Base-by-base conservation (phyloP, 2,113 vertebrate genomes). In the Dicaeum eximium region DNA sequence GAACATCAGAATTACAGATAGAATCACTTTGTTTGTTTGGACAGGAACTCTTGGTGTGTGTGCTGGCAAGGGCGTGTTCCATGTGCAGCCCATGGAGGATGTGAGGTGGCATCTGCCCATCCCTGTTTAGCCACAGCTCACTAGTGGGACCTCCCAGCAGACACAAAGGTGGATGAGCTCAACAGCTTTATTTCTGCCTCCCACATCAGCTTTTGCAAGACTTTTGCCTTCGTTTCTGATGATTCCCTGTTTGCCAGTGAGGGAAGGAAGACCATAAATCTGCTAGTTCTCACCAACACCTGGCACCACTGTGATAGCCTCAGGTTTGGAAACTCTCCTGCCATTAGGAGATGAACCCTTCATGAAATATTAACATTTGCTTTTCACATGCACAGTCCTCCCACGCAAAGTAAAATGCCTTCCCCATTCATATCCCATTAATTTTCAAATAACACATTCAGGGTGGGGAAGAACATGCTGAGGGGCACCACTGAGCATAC, bases 151-250 rank as follows among this genome's bases (percentile, higher is more conserved):
- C 35, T 74, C 69, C 22, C 33, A 92, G 51, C 54, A 95, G 35
- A 42, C 45, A 45, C 42, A 80, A 62, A 78, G 38, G 38, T 83
- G 21, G 17, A 60, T 6, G 15, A 80, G 42, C 30, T 91, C 57
- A 75, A 50, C 40, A 94, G 81, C 45, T 94, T 91, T 67, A 67
- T 85, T 93, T 87, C 48, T 93, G 57, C 81, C 61, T 93, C 70
- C 61, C 57, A 72, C 57, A 82, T 75, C 57, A 90, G 57, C 40
- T 88, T 81, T 75, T 81, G 33, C 15, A 64, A 64, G 78, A 37
- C 28, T 75, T 54, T 21, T 84, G 38, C 7, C 20, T 85, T 61
- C 2, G 1, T 85, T 87, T 85, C 65, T 94, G 65, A 69, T 42
- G 31, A 66, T 73, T 83, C 7, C 38, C 35, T 31, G 5, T 72